These are phyloP conservation scores for Microhierax caerulescens DNA, from an alignment of 2,797 vertebrate species.

Conservation along the genomic window DNA sequence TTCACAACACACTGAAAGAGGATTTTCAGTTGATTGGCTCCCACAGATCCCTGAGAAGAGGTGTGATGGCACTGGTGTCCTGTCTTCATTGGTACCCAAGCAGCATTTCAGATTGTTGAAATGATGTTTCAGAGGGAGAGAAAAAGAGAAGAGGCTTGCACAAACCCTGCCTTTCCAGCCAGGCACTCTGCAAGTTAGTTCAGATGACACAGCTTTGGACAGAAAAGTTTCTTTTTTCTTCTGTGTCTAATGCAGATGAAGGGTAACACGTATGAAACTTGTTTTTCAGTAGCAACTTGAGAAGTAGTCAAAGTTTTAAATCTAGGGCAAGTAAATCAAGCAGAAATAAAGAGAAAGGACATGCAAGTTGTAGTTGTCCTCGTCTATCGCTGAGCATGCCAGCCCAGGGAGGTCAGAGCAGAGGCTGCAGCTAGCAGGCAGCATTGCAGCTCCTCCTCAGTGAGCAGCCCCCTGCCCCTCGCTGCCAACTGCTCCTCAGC, in stretches of 20 bases:
- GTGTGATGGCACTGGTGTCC: neutral
- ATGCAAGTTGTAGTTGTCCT: conserved; percentile 36
- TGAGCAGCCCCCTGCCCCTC: neutral
- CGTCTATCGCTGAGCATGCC: neutral
- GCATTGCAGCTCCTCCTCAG: accelerated
- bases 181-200: neutral
- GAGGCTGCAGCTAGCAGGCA: neutral
- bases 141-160: neutral
- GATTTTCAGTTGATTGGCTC: conserved; percentile 11
- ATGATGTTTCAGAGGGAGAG: neutral
- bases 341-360: conserved; percentile 44
- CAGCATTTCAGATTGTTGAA: neutral
- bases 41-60: neutral
- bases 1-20: neutral
- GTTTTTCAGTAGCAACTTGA: conserved; percentile 24
- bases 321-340: conserved; percentile 56
- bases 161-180: neutral
- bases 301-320: conserved; percentile 45
- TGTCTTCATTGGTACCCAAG: neutral
- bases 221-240: neutral
- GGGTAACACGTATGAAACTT: conserved; percentile 46
- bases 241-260: conserved; percentile 6
- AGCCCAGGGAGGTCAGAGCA: neutral
- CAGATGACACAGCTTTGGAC: neutral
- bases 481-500: neutral